Conservation (phyloP, 2,113 vertebrate species). For the Tursiops truncatus region DNA sequence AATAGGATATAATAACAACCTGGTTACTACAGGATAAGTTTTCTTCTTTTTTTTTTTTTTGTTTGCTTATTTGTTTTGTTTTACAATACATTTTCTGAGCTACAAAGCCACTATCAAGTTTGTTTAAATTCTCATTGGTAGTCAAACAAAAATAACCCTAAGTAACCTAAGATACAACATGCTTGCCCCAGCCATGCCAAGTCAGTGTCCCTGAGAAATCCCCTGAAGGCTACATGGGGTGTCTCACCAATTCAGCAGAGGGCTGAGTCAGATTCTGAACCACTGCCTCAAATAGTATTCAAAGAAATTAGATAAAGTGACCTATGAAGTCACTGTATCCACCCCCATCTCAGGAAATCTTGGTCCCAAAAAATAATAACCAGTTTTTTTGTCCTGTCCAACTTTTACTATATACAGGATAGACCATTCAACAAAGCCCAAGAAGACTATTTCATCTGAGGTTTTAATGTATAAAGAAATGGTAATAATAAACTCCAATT, state of each 20-base stretch:
- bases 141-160: slow-evolving; percentile 35
- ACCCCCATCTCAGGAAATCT: slow-evolving; percentile 51
- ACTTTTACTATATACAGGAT: slow-evolving; percentile 12
- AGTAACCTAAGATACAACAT: not conserved
- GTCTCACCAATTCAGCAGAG: slow-evolving; percentile 35
- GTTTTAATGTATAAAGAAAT: not conserved
- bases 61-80: not conserved
- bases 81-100: slow-evolving; percentile 14
- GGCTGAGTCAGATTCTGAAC: slow-evolving; percentile 62
- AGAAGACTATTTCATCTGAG: slow-evolving; percentile 29
- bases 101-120: not conserved
- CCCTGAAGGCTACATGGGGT: not conserved
- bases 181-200: not conserved
- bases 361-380: slow-evolving; percentile 42
- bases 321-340: slow-evolving; percentile 63
- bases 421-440: slow-evolving; percentile 4
- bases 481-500: slow-evolving; percentile 20
- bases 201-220: slow-evolving; percentile 11
- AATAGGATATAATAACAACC: not conserved
- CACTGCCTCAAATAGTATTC: slow-evolving; percentile 32
- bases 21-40: not conserved
- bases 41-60: not conserved
- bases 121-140: slow-evolving; percentile 19
- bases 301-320: slow-evolving; percentile 62
- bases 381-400: not conserved